Evolutionary conservation across 2,797 vertebrate species (phyloP).

Genomic region (Gallinago stenura): DNA sequence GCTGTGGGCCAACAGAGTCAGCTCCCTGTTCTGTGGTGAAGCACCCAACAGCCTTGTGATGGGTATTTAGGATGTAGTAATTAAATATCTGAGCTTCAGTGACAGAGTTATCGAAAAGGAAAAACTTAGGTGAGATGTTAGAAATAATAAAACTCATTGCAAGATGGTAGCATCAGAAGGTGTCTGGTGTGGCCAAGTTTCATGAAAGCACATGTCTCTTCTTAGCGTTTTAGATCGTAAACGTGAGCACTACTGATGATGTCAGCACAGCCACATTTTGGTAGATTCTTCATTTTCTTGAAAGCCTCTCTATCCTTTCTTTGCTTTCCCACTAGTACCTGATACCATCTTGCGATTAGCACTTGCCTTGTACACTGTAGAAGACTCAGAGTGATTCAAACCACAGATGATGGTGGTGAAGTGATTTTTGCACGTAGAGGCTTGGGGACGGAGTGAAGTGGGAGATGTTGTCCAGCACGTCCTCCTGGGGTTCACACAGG

Average conservation of each 20-base stretch:
- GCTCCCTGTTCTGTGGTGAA: not conserved
- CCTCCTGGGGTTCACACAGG: not conserved
- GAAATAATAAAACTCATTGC: not conserved
- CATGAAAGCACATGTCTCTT: accelerated
- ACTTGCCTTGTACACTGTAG: accelerated
- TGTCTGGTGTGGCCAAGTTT: not conserved
- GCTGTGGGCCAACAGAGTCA: not conserved
- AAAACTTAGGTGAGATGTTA: not conserved
- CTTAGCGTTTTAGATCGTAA: not conserved
- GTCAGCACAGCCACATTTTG: not conserved
- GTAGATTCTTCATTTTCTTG: not conserved
- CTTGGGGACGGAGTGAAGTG: not conserved
- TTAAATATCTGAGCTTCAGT: not conserved
- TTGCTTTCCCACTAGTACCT: not conserved
- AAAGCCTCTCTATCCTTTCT: not conserved
- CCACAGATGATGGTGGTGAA: not conserved
- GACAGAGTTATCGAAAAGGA: not conserved
- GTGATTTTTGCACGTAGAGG: not conserved
- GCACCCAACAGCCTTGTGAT: not conserved
- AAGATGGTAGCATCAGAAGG: not conserved
- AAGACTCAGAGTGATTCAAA: not conserved
- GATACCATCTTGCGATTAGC: not conserved
- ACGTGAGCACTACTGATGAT: not conserved
- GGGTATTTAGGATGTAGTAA: not conserved
- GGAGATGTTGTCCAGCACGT: not conserved